Percentiles rank a stretch among this genome's conserved stretches.
Conservation (phyloP, 2,888 invertebrate genomes). For the Empis livida region DNA sequence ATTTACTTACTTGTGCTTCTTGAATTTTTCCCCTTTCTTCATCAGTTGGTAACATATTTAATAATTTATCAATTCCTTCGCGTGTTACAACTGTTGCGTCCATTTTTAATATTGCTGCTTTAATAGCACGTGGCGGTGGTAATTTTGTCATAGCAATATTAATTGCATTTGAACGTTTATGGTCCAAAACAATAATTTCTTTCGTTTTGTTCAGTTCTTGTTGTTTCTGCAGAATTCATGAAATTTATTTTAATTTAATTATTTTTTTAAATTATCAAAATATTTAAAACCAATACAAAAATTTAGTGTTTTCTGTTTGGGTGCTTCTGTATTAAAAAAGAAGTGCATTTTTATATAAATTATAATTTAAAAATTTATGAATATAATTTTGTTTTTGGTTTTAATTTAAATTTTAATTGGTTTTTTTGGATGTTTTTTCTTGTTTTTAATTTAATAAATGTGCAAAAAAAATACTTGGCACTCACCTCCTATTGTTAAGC, state of each 20-base stretch:
- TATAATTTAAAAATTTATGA: constrained; percentile 15
- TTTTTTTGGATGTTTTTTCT: constrained; percentile 9
- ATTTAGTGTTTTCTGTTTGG: neutral
- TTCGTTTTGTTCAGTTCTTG: constrained; percentile 76
- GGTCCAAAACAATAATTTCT: constrained; percentile 87
- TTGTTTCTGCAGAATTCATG: constrained; percentile 48
- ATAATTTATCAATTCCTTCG: constrained; percentile 95
- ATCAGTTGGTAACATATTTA: constrained; percentile 95
- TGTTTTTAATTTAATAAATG: constrained; percentile 14
- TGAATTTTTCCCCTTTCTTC: constrained; percentile 93
- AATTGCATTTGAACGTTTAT: constrained; percentile 96
- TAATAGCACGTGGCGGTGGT: constrained; percentile 94
- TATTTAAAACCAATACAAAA: too few relatives aligned
- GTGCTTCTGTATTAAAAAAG: constrained; percentile 4
- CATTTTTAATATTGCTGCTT: constrained; percentile 99
- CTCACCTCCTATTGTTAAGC: constrained; percentile 8
- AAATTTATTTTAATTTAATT: neutral
- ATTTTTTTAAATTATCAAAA: neutral
- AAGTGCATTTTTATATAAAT: constrained; percentile 12
- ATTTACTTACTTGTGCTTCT: constrained; percentile 61
- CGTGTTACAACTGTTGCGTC: constrained; percentile 95
- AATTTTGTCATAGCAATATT: constrained; percentile 99
- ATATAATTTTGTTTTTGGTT: constrained; percentile 10
- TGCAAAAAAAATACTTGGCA: constrained; percentile 1
- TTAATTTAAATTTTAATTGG: too few relatives aligned